A percentile compares a stretch with the other conserved stretches of the same genome.
Evolutionary conservation across 2,113 vertebrate species (phyloP).

Genomic region (Oophaga pumilio): DNA sequence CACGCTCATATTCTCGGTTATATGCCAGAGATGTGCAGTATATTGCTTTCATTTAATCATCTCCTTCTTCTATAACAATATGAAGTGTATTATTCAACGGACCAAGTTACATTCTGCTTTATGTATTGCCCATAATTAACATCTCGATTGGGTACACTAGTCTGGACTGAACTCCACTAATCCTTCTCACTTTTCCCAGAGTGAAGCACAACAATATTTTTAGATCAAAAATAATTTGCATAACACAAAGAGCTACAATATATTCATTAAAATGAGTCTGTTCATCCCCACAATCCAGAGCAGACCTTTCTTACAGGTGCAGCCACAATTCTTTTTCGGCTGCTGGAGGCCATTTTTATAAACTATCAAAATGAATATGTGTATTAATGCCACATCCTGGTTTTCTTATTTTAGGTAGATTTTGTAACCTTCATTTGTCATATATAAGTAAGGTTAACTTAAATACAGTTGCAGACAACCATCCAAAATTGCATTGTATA

Average conservation of each 20-base stretch:
- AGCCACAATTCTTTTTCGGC: background rate
- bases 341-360: conserved; percentile 8
- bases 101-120: background rate
- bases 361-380: background rate
- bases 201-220: background rate
- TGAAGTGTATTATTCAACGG: background rate
- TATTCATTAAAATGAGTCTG: background rate
- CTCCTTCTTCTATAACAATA: conserved; percentile 2
- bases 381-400: background rate
- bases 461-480: no score
- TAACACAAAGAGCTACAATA: background rate
- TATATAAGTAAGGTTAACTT: background rate
- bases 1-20: background rate
- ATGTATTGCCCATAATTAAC: background rate
- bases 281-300: background rate
- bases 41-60: conserved; percentile 32
- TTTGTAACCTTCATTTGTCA: background rate
- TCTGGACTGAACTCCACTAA: background rate
- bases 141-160: background rate
- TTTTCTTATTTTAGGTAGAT: background rate
- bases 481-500: no score
- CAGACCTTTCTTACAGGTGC: background rate
- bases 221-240: background rate
- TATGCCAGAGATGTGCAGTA: background rate
- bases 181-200: background rate